Percentiles rank a stretch among this genome's conserved stretches.
These are phyloP conservation scores for Chesias legatella DNA, from an alignment of 2,888 invertebrate species.

Conservation along the genomic window DNA sequence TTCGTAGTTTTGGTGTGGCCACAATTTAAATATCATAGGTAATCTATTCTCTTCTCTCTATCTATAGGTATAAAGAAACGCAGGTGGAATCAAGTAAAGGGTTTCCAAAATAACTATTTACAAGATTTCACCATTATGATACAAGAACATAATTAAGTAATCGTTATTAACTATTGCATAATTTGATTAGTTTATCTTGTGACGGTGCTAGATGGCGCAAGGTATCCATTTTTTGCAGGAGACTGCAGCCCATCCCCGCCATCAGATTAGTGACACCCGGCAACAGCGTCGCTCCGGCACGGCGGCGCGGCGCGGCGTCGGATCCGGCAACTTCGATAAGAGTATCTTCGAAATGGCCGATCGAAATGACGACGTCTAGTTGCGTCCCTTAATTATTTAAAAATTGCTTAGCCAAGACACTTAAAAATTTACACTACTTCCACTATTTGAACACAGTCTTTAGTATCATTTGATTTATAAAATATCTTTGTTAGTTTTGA, in stretches of 20 bases:
- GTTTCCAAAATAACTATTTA: slow-evolving; percentile 55
- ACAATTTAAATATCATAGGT: slow-evolving; percentile 22
- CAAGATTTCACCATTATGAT: slow-evolving; percentile 63
- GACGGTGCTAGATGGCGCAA: slow-evolving; percentile 10
- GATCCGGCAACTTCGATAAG: too few species aligned
- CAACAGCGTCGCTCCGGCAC: too few species aligned
- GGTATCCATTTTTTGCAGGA: too few species aligned
- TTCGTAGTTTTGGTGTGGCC: slow-evolving; percentile 22
- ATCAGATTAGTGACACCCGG: too few species aligned
- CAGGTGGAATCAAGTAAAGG: slow-evolving; percentile 74
- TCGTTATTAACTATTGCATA: neutral
- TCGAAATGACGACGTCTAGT: too few species aligned
- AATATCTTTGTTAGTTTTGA: slow-evolving; percentile 81
- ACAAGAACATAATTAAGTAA: neutral
- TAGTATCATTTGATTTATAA: slow-evolving; percentile 59
- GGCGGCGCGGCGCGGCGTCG: too few species aligned
- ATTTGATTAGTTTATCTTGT: slow-evolving; percentile 2
- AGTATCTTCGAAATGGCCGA: too few species aligned
- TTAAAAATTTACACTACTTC: slow-evolving; percentile 24
- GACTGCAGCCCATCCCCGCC: too few species aligned
- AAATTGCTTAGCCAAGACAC: slow-evolving; percentile 3
- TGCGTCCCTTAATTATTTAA: slow-evolving; percentile 2
- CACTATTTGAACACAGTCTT: slow-evolving; percentile 61
- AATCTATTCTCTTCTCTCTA: slow-evolving; percentile 7
- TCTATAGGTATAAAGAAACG: too few species aligned